Evolutionary conservation across 1,140 invertebrate genomes (phyloP).

Genomic region (Doryteuthis pealeii): DNA sequence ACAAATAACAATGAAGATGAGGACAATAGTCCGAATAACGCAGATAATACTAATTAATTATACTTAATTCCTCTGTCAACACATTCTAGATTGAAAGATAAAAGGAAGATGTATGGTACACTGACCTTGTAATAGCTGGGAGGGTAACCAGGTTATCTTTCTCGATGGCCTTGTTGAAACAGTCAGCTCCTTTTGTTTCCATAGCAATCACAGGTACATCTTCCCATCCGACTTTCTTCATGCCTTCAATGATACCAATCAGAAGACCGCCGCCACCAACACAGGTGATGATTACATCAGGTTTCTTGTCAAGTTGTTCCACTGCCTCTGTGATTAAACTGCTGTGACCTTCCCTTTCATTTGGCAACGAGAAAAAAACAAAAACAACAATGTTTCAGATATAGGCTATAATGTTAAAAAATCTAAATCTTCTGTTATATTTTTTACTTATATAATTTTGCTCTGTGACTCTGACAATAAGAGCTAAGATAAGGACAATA

Average conservation of each 20-base stretch:
- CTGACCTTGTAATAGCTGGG: conserved; percentile 61
- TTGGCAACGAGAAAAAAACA: not conserved
- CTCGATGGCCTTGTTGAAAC: conserved; percentile 59
- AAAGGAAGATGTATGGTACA: not conserved
- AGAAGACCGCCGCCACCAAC: conserved; percentile 64
- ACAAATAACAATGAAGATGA: no score
- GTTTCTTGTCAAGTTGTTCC: conserved; percentile 49
- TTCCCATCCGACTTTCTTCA: conserved; percentile 56
- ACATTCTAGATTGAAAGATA: no score
- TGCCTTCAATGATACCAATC: conserved; percentile 48
- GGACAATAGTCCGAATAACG: no score
- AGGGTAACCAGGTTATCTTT: conserved; percentile 58
- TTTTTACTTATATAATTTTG: no score
- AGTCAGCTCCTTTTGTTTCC: conserved; percentile 64
- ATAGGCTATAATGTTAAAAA: no score
- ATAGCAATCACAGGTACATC: conserved; percentile 63
- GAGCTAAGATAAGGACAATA: no score
- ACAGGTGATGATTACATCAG: conserved; percentile 59
- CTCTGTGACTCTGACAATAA: no score
- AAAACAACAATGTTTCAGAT: not conserved
- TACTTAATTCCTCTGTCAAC: no score
- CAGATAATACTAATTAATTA: no score
- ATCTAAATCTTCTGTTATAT: no score
- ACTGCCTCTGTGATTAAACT: conserved; percentile 62
- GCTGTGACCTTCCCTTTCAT: conserved; percentile 61